A percentile compares a stretch with the other conserved stretches of the same genome.
These are phyloP conservation scores for Lysandra coridon DNA, from an alignment of 2,888 invertebrate species.

Conservation along the genomic window DNA sequence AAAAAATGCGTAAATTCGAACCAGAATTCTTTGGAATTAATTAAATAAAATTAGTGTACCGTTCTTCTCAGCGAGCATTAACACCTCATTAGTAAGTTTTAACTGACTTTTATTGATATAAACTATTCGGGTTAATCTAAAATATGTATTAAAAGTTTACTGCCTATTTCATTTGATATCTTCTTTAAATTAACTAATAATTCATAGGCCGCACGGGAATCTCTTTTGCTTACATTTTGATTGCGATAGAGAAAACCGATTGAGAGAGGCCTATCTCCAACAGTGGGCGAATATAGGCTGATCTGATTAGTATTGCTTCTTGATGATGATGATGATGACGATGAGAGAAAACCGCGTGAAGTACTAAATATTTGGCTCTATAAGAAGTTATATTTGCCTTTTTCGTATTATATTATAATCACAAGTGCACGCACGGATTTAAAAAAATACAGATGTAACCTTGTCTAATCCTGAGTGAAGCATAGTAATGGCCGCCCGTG, in stretches of 20 bases:
- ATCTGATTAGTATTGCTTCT: no score
- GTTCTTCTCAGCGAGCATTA: constrained; percentile 27
- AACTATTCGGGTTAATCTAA: constrained; percentile 23
- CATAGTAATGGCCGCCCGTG: no score
- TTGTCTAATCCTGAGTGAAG: no score
- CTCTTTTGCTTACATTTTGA: background rate
- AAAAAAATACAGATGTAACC: no score
- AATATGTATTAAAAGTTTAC: constrained; percentile 15
- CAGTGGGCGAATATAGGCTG: no score
- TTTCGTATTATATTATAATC: no score
- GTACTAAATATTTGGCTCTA: background rate
- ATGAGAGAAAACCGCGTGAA: background rate
- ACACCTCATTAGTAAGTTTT: constrained; percentile 20
- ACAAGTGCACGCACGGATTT: no score
- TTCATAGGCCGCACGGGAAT: background rate
- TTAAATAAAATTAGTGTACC: constrained; percentile 23
- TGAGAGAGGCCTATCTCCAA: no score
- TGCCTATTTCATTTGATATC: constrained; percentile 16
- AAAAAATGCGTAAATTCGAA: constrained; percentile 12
- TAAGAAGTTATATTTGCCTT: no score
- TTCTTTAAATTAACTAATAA: constrained; percentile 5
- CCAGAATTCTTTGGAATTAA: constrained; percentile 25
- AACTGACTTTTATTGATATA: constrained; percentile 21
- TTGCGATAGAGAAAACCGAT: background rate
- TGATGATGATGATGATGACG: no score